Base-by-base conservation (phyloP, 2,888 invertebrate genomes). In the Cataglyphis livida region DNA sequence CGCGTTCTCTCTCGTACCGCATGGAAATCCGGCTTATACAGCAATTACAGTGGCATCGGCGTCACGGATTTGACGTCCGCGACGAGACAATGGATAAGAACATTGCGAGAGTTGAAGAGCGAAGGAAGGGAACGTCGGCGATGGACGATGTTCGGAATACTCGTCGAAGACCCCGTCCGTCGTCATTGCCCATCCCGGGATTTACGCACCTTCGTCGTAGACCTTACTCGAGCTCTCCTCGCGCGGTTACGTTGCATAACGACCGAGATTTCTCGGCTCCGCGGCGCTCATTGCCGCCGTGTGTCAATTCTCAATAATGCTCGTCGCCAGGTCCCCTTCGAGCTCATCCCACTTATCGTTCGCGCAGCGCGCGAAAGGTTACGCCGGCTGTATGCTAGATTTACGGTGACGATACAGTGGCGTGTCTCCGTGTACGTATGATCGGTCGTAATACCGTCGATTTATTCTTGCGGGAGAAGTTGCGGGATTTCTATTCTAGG, bases 151-250 rank as follows among this genome's bases (percentile, higher is more conserved):
- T 84, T 65, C 65, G 82, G 82, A 87, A 89, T 85, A 87, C 78
- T 32, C 82, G 82, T 83, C 81, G 87, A 87, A 87, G 86, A 84
- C 87, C 82, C 41, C 38, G 74, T 85, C 41, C 38, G 62, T 79
- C 84, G 83, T 68, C 82, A 82, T 85, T 89, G 90, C 87, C 90
- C 91, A 92, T 91, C 90, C 88, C 84, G 90, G 86, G 88, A 61
- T 89, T 91, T 89, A 89, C 90, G 89, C 91, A 88, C 90, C 90
- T 91, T 91, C 91, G 91, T 91, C 92, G 90, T 91, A 92, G 91
- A 92, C 92, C 91, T 92, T 92, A 91, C 87, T 89, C 83, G 88
- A 87, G 87, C 51, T 12, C 51, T 18, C 35, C 76, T 86, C 84
- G 76, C 83, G 79, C 73, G 78, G 73, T 84, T 79, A 83, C 74